Base-by-base conservation (phyloP, 2,888 invertebrate genomes). In the Bunonema sp. region DNA sequence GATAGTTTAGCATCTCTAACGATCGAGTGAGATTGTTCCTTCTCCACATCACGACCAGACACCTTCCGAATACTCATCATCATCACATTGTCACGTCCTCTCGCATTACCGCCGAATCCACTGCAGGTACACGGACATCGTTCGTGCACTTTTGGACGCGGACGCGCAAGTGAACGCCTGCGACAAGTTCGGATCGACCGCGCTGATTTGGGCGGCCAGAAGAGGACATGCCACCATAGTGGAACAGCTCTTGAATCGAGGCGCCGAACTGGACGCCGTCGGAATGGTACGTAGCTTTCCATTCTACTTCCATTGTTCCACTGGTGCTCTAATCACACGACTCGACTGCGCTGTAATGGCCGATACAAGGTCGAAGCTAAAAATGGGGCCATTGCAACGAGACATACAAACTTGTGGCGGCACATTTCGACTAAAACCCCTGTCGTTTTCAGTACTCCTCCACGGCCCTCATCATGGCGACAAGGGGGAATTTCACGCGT, bases 141-240 rank as follows among this genome's bases (percentile, higher is more conserved):
- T 84, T 34, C 80, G 80, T 49, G 77, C 80, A 41, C 74, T 93
- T 39, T 71, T 93, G 34, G 79, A 80, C 53, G 80, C 82, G 44
- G 88, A 87, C 16, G 62, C 60, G 23, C 57, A 63, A 44, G 54
- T 54, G n/a, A 59, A 60, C 34, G 54, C 59, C 0, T 53, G 54
- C 42, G 50, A 72, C 68, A 74, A 66, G 46, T 67, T 67, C 42
- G 67, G 67, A 8, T 58, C 54, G 34, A 70, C 56, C 58, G 71
- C 91, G 5, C 73, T 97, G 35, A 82, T 91, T 33, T 97, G 93
- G 93, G 89, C 91, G 4, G 81, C 85, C 50, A 78, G 93, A n/a
- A n/a, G n/a, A 41, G 62, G 61, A 16, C 59, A 61, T 42, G 76
- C 79, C 5, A 80, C 82, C 45, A 81, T 89, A 20, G 85, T 84